These are phyloP conservation scores for Sylvilagus floridanus DNA, from an alignment of 2,797 vertebrate genomes.

Conservation along the genomic window DNA sequence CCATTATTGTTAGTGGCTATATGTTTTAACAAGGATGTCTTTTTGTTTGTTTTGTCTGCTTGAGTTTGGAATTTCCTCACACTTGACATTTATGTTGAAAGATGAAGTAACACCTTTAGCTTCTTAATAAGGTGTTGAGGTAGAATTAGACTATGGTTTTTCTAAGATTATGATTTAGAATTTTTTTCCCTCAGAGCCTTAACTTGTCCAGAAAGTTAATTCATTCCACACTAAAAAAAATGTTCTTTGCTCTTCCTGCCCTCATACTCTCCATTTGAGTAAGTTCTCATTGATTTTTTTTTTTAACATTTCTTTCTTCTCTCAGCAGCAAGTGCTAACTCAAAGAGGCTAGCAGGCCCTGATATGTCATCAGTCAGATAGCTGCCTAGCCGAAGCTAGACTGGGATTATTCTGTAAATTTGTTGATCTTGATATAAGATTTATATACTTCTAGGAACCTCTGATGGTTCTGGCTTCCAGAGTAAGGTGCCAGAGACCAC, in stretches of 20 bases:
- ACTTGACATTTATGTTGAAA: slow-evolving; percentile 64
- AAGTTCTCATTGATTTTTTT: slow-evolving; percentile 56
- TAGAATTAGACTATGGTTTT: background rate
- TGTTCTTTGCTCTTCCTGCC: background rate
- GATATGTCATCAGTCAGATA: slow-evolving; percentile 18
- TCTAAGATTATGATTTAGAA: slow-evolving; percentile 52
- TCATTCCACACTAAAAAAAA: slow-evolving; percentile 52
- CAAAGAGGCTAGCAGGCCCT: slow-evolving; percentile 29
- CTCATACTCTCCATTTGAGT: slow-evolving; percentile 4
- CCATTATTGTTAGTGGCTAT: slow-evolving; percentile 45
- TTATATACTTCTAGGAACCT: slow-evolving; percentile 4
- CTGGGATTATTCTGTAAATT: slow-evolving; percentile 41
- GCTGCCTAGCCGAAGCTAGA: slow-evolving; percentile 48
- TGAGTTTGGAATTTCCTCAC: slow-evolving; percentile 65
- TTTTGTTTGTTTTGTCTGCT: background rate
- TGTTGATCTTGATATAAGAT: slow-evolving; percentile 38
- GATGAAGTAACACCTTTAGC: slow-evolving; percentile 37
- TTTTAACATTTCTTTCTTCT: slow-evolving; percentile 54
- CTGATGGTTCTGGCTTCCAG: slow-evolving; percentile 22
- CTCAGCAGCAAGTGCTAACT: slow-evolving; percentile 63
- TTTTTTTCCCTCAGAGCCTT: slow-evolving; percentile 43
- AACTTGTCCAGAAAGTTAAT: slow-evolving; percentile 63
- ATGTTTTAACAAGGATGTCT: slow-evolving; percentile 52
- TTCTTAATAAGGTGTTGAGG: slow-evolving; percentile 27
- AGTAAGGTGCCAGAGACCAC: slow-evolving; percentile 31